These are phyloP conservation scores for Tanytarsus gracilentus DNA, from an alignment of 2,888 invertebrate species.

Conservation along the genomic window DNA sequence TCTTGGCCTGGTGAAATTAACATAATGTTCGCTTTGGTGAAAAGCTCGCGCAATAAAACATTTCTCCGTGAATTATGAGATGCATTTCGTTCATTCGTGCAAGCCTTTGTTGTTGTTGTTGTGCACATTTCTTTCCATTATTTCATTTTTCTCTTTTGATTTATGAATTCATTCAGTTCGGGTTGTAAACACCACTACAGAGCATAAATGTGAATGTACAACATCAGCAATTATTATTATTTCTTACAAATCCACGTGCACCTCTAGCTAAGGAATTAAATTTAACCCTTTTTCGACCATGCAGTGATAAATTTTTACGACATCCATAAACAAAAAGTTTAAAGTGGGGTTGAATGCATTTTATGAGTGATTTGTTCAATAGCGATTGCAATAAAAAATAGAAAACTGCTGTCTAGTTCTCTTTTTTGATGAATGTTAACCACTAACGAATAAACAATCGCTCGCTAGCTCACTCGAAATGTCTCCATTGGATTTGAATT, in stretches of 20 bases:
- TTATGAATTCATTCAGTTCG: not conserved
- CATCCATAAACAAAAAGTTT: conserved; percentile 8
- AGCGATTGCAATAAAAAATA: not conserved
- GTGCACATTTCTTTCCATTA: not conserved
- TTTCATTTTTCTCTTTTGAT: not conserved
- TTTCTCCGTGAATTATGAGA: not conserved
- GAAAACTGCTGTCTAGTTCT: not conserved
- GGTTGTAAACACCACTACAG: no score
- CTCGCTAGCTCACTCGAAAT: no score
- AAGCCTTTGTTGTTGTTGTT: not conserved
- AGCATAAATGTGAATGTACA: not conserved
- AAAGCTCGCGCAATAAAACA: conserved; percentile 12
- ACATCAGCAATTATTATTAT: not conserved
- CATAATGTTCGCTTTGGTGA: conserved; percentile 21
- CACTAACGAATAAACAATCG: conserved; percentile 18
- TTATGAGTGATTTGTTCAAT: not conserved
- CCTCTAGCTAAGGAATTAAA: no score
- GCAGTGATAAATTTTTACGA: conserved; percentile 21
- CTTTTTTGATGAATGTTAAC: conserved; percentile 17
- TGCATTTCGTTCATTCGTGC: conserved; percentile 5
- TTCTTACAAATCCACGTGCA: not conserved
- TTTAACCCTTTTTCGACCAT: not conserved
- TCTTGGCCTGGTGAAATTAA: conserved; percentile 8
- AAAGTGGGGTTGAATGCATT: conserved; percentile 5
- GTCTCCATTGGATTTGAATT: conserved; percentile 9